phyloP scores from a whole-genome alignment of 2,113 vertebrate genomes.

The Phyllopteryx taeniolatus region DNA sequence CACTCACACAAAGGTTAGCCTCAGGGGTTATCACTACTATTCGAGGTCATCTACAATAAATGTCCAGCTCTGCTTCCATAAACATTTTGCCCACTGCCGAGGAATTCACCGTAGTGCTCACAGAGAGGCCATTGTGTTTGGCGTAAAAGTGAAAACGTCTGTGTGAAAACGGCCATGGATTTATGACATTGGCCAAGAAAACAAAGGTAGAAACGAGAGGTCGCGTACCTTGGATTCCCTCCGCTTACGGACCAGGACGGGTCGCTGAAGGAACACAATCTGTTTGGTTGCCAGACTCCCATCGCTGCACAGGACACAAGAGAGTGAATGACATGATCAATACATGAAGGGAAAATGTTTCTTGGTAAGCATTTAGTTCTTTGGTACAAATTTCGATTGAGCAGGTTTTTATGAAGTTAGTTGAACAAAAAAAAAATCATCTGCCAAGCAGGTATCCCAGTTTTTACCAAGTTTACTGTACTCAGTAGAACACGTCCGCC shows the following conservation, averaged over 20 bases:
- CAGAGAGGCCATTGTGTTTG: constrained; percentile 19
- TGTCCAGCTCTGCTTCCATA: constrained; percentile 14
- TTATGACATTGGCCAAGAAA: constrained; percentile 11
- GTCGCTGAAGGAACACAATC: constrained; percentile 97
- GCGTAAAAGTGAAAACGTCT: constrained; percentile 42
- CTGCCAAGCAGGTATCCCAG: too few species aligned
- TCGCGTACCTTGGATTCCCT: constrained; percentile 87
- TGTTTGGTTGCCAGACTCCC: constrained; percentile 95
- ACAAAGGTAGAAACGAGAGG: constrained; percentile 34
- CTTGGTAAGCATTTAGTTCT: background rate
- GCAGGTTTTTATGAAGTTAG: too few species aligned
- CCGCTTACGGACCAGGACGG: constrained; percentile 87
- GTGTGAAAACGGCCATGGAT: constrained; percentile 22
- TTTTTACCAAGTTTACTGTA: too few species aligned
- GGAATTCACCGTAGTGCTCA: constrained; percentile 14
- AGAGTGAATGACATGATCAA: background rate
- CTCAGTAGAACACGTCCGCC: too few species aligned
- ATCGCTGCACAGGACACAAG: constrained; percentile 72
- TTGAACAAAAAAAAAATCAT: too few species aligned
- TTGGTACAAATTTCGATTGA: background rate
- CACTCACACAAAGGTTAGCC: constrained; percentile 36
- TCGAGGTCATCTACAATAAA: constrained; percentile 17
- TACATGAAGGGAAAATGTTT: background rate
- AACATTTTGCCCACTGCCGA: constrained; percentile 21
- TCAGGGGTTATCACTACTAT: constrained; percentile 41